Evolutionary conservation across 2,797 vertebrate species (phyloP).

Genomic region (Spondyliosoma cantharus): DNA sequence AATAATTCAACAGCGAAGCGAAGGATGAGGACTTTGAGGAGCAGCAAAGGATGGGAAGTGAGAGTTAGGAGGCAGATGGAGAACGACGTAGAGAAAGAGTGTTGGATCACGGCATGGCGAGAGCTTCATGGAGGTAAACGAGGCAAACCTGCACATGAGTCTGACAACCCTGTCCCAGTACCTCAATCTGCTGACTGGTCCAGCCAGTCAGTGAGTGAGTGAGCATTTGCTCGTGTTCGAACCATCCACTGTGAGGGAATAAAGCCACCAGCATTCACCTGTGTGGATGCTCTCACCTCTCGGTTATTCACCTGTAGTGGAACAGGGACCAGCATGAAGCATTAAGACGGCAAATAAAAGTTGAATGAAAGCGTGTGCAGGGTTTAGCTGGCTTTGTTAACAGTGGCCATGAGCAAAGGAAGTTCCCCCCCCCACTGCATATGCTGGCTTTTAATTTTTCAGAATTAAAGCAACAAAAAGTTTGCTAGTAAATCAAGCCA

Average conservation of each 20-base stretch:
- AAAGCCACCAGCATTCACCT: conserved; percentile 12
- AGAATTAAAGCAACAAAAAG: not conserved
- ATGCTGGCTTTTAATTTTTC: conserved; percentile 1
- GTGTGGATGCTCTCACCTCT: conserved; percentile 10
- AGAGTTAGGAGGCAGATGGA: conserved; percentile 54
- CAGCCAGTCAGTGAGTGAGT: conserved; percentile 10
- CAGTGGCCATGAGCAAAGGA: not conserved
- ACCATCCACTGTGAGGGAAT: conserved; percentile 23
- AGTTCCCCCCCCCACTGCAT: not conserved
- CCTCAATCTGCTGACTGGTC: conserved; percentile 27
- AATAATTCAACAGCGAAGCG: conserved; percentile 80
- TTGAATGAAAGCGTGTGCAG: conserved; percentile 40
- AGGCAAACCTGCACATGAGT: conserved; percentile 18
- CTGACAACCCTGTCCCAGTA: conserved; percentile 45
- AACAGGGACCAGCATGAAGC: conserved; percentile 2
- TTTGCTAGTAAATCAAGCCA: not conserved
- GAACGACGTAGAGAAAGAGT: conserved; percentile 11
- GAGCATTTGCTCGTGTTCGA: conserved; percentile 21
- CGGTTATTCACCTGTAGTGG: conserved; percentile 1
- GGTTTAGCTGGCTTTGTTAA: conserved; percentile 41
- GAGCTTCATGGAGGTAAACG: conserved; percentile 19
- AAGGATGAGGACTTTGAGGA: conserved; percentile 74
- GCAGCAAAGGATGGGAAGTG: conserved; percentile 53
- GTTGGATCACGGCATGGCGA: conserved; percentile 1
- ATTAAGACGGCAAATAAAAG: conserved; percentile 44